Conservation (phyloP, 2,797 vertebrate species). For the Mustela erminea region DNA sequence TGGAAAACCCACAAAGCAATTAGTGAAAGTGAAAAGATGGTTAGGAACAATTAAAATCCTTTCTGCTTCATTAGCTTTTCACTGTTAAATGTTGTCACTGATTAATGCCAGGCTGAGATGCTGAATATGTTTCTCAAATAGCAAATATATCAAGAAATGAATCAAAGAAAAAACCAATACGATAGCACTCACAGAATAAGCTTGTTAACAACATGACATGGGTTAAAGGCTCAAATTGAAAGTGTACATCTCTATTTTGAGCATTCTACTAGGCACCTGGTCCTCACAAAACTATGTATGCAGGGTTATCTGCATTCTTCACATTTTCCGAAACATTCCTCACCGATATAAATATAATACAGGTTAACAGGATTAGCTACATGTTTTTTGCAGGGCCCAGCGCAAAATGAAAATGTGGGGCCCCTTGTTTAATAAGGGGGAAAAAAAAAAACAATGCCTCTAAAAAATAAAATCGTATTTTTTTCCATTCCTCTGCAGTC, state of each 20-base stretch:
- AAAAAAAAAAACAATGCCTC: background rate
- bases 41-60: constrained; percentile 65
- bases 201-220: background rate
- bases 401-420: background rate
- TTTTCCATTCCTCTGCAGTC: background rate
- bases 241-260: background rate
- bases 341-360: background rate
- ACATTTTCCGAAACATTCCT: background rate
- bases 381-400: background rate
- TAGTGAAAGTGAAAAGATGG: constrained; percentile 53
- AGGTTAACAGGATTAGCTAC: background rate
- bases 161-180: background rate
- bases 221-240: background rate
- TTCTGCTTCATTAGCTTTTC: constrained; percentile 71
- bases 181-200: constrained; percentile 1
- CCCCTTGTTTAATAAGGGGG: background rate
- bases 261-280: background rate
- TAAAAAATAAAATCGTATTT: background rate
- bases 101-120: constrained; percentile 44
- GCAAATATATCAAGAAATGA: constrained; percentile 44
- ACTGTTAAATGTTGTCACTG: constrained; percentile 4
- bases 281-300: background rate
- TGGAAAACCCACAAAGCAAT: constrained; percentile 57
- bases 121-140: constrained; percentile 55
- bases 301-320: background rate